Evolutionary conservation across 2,888 invertebrate genomes (phyloP), one percentile per base, ranked within the genome.

Genomic region (Rhimphoctona megacephalus): DNA sequence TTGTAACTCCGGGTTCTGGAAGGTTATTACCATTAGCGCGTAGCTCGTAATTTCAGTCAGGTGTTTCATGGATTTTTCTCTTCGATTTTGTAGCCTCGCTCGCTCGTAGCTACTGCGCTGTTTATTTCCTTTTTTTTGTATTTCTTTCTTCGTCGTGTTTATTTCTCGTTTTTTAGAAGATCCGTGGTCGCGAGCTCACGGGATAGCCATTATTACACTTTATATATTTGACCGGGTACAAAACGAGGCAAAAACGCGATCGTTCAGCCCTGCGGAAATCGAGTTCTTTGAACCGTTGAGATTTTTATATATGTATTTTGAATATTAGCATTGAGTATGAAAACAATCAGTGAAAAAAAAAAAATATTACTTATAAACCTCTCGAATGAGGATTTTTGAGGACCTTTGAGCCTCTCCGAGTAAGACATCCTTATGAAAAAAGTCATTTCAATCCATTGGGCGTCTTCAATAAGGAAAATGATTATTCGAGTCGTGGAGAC

Each of bases 1-100:
- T 70, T 74, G 74, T 67, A 86, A 79, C 81, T 70, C 49, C 39
- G 57, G 33, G 11, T 30, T 46, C 81, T 73, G 61, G 74, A 84
- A 79, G 81, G 84, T 81, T 84, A 86, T 84, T 84, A 84, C 81
- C 83, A 81, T 86, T 82, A 84, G 83, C 33, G 85, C 78, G 36
- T 73, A 49, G 67, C 57, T 85, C 61, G 72, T 73, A 67, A 43
- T 82, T 74, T 66, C 69, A 69, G 80, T 85, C 81, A 81, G 81
- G 81, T 79, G 77, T 86, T 81, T 83, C 77, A 52, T 52, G 57
- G 61, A 86, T 81, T 78, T 86, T 81, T 83, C 83, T 77, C 54
- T 76, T 49, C 61, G 61, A 70, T 64, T 39, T 67, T 74, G 17
- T 25, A 72, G 78, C 49, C 49, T 72, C 46, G 80, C 46, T 86